Evolutionary conservation across 2,113 vertebrate species (phyloP), one percentile per base, ranked within the genome.

Genomic region (Motacilla alba): DNA sequence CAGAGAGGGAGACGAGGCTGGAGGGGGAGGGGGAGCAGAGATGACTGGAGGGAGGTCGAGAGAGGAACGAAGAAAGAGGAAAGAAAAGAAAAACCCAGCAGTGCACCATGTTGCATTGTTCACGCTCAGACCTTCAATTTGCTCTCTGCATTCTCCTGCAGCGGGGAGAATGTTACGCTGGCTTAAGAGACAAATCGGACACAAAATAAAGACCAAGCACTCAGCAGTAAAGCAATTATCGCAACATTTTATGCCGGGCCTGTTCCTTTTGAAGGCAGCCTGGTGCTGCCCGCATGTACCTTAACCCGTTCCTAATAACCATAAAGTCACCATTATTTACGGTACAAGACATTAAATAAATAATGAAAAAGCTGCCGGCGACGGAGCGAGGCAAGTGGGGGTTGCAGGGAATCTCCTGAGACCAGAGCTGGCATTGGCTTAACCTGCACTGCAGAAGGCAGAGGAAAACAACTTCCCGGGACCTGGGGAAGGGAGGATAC

Each of bases 131-230:
- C 99, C 99, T 99, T 99, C 99, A 99, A 99, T 99, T 99, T 99
- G 99, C 99, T 99, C 98, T 99, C 98, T 98, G 99, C 99, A 99
- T 99, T 99, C 99, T 99, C 99, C 98, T 98, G 99, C 99, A 98
- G 98, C 98, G 98, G 99, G 98, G 99, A 98, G 99, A 99, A 99
- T 98, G 99, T 99, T 99, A 99, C 99, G 99, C 99, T 98, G 99
- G 99, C 99, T 99, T 99, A 99, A 99, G 99, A 99, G 99, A 99
- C 99, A 99, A 99, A 99, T 99, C 99, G 98, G 98, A 99, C 99
- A 99, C 99, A 99, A 98, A 99, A 98, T 98, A 98, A 98, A 98
- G 98, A 98, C 98, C 98, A 98, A 98, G 98, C 98, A 99, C 99
- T 99, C 98, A 99, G 99, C 99, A 99, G 99, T 99, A 99, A 99